A percentile compares a stretch with the other conserved stretches of the same genome.
Conservation (phyloP, 1,140 invertebrate species). For the Nasonia vitripennis region DNA sequence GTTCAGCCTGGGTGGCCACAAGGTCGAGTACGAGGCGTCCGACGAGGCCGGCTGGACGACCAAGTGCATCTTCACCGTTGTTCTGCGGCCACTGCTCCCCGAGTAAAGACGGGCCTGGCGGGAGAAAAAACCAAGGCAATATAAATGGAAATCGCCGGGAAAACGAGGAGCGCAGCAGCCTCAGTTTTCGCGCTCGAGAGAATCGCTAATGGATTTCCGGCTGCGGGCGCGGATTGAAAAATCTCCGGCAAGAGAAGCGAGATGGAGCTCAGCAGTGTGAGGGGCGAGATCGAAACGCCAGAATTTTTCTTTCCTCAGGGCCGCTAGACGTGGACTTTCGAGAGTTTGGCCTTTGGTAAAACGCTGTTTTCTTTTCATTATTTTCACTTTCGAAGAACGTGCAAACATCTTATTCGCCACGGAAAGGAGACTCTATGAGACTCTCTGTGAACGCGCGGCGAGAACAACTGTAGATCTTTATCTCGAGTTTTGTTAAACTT, state of each 20-base stretch:
- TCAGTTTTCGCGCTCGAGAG: conserved; percentile 19
- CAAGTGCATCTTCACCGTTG: conserved; percentile 71
- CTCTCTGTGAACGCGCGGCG: too few relatives aligned
- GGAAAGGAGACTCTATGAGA: too few relatives aligned
- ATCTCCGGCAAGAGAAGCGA: not conserved
- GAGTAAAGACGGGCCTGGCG: conserved; percentile 56
- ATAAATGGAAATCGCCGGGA: conserved; percentile 69
- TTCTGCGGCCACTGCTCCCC: conserved; percentile 58
- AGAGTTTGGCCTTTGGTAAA: too few relatives aligned
- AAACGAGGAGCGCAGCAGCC: not conserved
- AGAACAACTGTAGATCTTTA: too few relatives aligned
- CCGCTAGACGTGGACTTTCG: not conserved
- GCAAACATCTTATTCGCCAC: too few relatives aligned
- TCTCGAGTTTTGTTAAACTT: too few relatives aligned
- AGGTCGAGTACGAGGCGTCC: conserved; percentile 70
- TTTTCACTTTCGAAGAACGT: too few relatives aligned
- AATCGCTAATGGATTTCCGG: conserved; percentile 43
- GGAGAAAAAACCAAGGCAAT: conserved; percentile 65
- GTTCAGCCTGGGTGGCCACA: conserved; percentile 69
- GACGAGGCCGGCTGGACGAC: conserved; percentile 74
- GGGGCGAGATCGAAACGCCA: not conserved
- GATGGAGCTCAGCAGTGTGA: not conserved
- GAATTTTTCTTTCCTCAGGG: not conserved
- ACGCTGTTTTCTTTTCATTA: too few relatives aligned
- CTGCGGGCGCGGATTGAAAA: not conserved